Evolutionary conservation across 2,113 vertebrate species (phyloP).

Genomic region (Nesogale talazaci): DNA sequence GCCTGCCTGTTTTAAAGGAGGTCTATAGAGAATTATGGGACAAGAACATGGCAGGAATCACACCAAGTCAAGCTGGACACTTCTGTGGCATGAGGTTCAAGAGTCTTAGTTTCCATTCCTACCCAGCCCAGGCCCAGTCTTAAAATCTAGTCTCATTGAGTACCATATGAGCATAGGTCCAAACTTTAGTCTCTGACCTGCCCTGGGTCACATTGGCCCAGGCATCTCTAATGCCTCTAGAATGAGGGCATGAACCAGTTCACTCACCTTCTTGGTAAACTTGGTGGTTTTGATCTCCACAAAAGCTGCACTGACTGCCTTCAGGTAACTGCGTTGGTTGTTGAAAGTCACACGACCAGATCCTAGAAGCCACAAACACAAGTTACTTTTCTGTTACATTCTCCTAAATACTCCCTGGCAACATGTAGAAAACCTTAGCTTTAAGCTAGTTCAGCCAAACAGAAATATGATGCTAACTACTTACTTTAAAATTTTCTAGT

Average conservation of each 20-base stretch:
- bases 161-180: rapidly evolving
- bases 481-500: background rate
- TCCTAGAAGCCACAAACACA: conserved; percentile 84
- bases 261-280: conserved; percentile 97
- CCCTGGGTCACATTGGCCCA: rapidly evolving
- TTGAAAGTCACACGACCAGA: conserved; percentile 99
- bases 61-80: background rate
- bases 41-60: background rate
- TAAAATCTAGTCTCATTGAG: background rate
- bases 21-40: background rate
- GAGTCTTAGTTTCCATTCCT: background rate
- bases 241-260: background rate
- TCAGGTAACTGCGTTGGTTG: conserved; percentile 98
- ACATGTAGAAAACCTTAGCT: background rate
- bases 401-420: background rate
- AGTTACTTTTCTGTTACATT: background rate
- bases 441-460: background rate
- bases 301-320: conserved; percentile 96
- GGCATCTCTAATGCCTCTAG: background rate
- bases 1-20: background rate
- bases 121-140: background rate
- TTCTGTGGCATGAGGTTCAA: background rate
- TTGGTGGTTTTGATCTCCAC: conserved; percentile 99
- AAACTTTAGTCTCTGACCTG: background rate
- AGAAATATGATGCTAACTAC: background rate